Evolutionary conservation across 2,113 vertebrate genomes (phyloP), one percentile per base, ranked within the genome.

Genomic region (Alectura lathami): DNA sequence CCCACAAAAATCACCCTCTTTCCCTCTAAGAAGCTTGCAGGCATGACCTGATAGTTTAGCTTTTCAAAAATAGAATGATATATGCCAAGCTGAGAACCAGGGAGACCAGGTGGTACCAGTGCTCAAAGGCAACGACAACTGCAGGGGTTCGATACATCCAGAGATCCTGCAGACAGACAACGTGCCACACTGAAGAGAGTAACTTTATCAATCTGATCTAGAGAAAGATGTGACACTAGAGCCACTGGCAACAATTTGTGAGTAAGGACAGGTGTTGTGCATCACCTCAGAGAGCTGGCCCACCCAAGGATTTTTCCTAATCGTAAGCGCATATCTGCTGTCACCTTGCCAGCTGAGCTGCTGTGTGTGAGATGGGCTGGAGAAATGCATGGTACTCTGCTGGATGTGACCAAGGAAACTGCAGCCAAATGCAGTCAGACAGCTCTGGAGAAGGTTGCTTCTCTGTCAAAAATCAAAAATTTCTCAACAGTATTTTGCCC

Each of bases 21-120:
- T 86, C 17, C 18, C 36, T 82, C 47, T 48, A 69, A 72, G n/a
- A 6, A 85, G 32, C 66, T 87, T 0, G 0, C 38, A 78, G 50
- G 6, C 16, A 43, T 70, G 54, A 84, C 60, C 29, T 24, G 48
- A 50, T 20, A 48, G 8, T 83, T 83, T 36, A 69, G 1, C 22
- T 23, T 82, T 82, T 64, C 43, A 60, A 64, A 88, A 84, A 29
- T 45, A 32, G 74, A 85, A 64, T 15, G 3, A 1, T 17, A 8
- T 22, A 18, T 73, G 48, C 21, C 43, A 68, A 82, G 40, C 17
- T 79, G 57, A 54, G 40, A 87, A 51, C 17, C 80, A 86, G 64
- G 79, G 32, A 59, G 16, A 53, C 50, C 89, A 95, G 81, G 82
- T 64, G 82, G 84, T 30, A 17, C 27, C 79, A 91, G 60, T 48